Percentiles rank a stretch among this genome's conserved stretches.
Evolutionary conservation across 2,888 invertebrate genomes (phyloP).

Genomic region (Chrysomela aeneicollis): DNA sequence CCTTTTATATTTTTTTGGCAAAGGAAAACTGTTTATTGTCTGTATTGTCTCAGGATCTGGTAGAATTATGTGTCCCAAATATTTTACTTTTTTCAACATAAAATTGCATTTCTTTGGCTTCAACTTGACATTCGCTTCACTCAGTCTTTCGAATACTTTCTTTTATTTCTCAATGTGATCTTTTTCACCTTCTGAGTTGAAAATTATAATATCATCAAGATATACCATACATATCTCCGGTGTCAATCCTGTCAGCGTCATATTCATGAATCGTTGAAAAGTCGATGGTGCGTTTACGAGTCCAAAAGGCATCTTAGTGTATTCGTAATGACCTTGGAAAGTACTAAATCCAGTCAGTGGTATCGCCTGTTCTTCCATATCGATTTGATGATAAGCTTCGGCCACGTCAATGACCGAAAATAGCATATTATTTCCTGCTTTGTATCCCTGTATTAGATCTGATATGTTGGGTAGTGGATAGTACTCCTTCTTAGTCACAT

Average conservation of each 20-base stretch:
- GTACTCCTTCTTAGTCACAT: constrained; percentile 22
- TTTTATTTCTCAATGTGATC: constrained; percentile 33
- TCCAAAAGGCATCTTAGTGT: constrained; percentile 33
- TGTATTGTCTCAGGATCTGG: constrained; percentile 25
- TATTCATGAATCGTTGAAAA: constrained; percentile 35
- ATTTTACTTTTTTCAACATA: too few species aligned
- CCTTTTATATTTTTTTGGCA: constrained; percentile 22
- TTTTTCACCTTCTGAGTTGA: too few species aligned
- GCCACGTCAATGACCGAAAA: too few species aligned
- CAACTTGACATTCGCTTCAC: constrained; percentile 23
- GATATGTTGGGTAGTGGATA: constrained; percentile 25
- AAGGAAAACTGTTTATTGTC: constrained; percentile 12
- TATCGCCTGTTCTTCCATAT: too few species aligned
- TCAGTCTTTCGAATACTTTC: constrained; percentile 21
- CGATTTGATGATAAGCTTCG: too few species aligned
- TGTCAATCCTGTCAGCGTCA: constrained; percentile 25
- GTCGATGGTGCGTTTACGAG: constrained; percentile 30
- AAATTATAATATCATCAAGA: constrained; percentile 27
- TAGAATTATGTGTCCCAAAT: constrained; percentile 27
- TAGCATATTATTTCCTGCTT: constrained; percentile 29
- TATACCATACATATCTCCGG: constrained; percentile 30
- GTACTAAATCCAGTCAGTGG: too few species aligned
- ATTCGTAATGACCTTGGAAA: constrained; percentile 38
- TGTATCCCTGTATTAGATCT: constrained; percentile 23
- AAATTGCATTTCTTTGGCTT: constrained; percentile 31